These are phyloP conservation scores for Hippocampus barbouri DNA, from an alignment of 2,113 vertebrate species.

Conservation along the genomic window DNA sequence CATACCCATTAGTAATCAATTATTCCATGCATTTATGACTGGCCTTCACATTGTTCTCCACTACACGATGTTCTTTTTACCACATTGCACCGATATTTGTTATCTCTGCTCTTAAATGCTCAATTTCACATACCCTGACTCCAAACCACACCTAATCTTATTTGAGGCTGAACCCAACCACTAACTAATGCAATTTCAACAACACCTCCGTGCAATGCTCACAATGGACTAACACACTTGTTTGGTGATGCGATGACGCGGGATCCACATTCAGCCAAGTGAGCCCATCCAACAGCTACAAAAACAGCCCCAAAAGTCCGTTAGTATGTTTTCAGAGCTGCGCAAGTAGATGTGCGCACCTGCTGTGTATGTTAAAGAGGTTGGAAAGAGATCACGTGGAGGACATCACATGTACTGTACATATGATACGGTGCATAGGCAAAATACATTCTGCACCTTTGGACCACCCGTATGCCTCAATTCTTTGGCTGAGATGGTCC, in stretches of 20 bases:
- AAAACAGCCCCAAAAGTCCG: slow-evolving; percentile 24
- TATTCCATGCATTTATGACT: neutral
- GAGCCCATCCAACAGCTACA: slow-evolving; percentile 5
- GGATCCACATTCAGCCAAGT: neutral
- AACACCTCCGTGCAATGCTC: neutral
- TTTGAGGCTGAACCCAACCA: neutral
- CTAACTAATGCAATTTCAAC: neutral
- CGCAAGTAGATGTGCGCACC: slow-evolving; percentile 35
- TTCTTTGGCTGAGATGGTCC: slow-evolving; percentile 57
- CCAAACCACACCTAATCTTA: neutral
- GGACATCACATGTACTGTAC: slow-evolving; percentile 15
- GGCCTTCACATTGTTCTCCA: neutral
- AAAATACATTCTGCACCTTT: slow-evolving; percentile 1
- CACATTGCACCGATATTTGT: neutral
- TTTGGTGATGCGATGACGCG: neutral
- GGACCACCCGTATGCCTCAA: slow-evolving; percentile 62
- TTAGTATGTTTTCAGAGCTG: slow-evolving; percentile 64
- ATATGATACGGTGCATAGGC: slow-evolving; percentile 17
- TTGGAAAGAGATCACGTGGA: slow-evolving; percentile 2
- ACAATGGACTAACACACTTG: neutral
- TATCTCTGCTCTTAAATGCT: neutral
- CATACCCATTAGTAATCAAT: no score
- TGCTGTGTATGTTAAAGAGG: slow-evolving; percentile 14
- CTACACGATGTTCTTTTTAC: neutral
- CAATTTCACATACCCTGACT: neutral